These are phyloP conservation scores for Drosophila mauritiana DNA, from an alignment of 1,140 invertebrate species.

Conservation along the genomic window DNA sequence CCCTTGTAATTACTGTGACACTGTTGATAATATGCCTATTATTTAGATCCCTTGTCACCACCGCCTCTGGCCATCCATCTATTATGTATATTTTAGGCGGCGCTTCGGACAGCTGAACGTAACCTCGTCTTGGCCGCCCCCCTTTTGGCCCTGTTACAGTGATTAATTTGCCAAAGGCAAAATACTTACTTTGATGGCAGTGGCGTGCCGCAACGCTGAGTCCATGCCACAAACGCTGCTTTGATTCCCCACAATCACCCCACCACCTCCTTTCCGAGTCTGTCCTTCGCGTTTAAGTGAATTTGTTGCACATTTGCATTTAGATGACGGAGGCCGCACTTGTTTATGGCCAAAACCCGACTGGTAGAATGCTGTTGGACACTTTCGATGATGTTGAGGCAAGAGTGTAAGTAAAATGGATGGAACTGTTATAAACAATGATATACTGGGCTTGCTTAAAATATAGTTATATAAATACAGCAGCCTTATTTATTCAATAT, in stretches of 20 bases:
- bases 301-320: conserved; percentile 77
- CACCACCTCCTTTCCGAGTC: not conserved
- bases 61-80: conserved; percentile 18
- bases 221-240: conserved; percentile 20
- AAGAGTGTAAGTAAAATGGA: not conserved
- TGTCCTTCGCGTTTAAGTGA: conserved; percentile 59
- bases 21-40: too few species aligned
- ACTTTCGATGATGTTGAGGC: conserved; percentile 29
- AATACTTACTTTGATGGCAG: conserved; percentile 78
- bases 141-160: conserved; percentile 44
- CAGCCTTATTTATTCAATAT: too few species aligned
- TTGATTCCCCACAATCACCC: conserved; percentile 17
- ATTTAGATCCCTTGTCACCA: too few species aligned
- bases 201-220: conserved; percentile 75
- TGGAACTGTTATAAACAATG: not conserved
- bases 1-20: too few species aligned
- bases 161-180: conserved; percentile 81
- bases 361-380: conserved; percentile 26
- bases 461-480: too few species aligned
- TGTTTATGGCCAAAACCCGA: conserved; percentile 62
- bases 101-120: conserved; percentile 58
- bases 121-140: conserved; percentile 24
- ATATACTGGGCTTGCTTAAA: too few species aligned
- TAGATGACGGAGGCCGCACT: conserved; percentile 68
- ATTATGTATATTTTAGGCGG: conserved; percentile 43